These are phyloP conservation scores for Mythimna albipuncta DNA, from an alignment of 2,888 invertebrate genomes.

Conservation along the genomic window DNA sequence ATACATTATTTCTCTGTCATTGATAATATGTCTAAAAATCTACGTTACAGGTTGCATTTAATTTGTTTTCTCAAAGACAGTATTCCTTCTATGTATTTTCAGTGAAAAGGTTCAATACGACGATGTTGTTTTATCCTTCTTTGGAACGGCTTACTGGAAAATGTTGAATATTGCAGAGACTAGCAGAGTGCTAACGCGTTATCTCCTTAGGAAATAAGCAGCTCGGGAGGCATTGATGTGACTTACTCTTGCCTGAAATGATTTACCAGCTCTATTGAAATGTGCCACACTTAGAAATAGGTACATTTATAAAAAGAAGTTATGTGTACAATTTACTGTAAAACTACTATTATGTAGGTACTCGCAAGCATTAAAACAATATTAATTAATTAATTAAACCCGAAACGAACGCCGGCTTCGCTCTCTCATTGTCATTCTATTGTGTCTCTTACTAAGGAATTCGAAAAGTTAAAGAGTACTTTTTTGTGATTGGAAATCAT, in stretches of 20 bases:
- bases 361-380: no score
- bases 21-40: constrained; percentile 15
- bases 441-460: no score
- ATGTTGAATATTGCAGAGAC: constrained; percentile 59
- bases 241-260: constrained; percentile 24
- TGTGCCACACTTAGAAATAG: not conserved
- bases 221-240: constrained; percentile 33
- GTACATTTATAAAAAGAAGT: no score
- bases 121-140: constrained; percentile 35
- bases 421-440: no score
- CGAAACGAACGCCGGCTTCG: no score
- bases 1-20: constrained; percentile 23
- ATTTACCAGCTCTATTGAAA: constrained; percentile 25
- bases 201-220: constrained; percentile 54
- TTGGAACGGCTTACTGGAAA: constrained; percentile 42
- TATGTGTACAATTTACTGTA: no score
- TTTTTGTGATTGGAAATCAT: no score
- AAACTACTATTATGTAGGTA: no score
- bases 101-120: constrained; percentile 20
- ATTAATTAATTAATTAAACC: no score
- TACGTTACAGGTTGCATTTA: constrained; percentile 24
- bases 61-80: constrained; percentile 13
- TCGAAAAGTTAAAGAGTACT: no score
- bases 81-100: constrained; percentile 23
- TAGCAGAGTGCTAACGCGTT: constrained; percentile 49